A percentile compares a stretch with the other conserved stretches of the same genome.
phyloP scores from a whole-genome alignment of 2,113 vertebrate genomes.

The Pionites leucogaster region DNA sequence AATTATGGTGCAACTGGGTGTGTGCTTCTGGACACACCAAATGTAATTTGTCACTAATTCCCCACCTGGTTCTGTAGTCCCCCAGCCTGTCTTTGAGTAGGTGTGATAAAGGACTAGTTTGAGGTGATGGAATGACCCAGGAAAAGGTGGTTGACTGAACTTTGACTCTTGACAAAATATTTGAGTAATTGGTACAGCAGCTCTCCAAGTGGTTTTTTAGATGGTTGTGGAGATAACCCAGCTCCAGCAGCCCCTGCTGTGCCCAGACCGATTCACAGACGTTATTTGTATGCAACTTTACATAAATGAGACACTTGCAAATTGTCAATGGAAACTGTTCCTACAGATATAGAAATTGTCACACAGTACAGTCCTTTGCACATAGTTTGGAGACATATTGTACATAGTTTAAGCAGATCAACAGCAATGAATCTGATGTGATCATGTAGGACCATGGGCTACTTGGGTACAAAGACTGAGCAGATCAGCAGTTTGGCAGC shows the following conservation, averaged over 20 bases:
- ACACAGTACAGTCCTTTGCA: background rate
- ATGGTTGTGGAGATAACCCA: fast-evolving
- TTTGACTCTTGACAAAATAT: background rate
- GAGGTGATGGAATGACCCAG: background rate
- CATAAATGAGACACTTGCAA: background rate
- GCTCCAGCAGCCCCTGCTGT: background rate
- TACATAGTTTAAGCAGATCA: fast-evolving
- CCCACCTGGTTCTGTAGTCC: background rate
- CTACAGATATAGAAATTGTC: background rate
- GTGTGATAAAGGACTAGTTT: background rate
- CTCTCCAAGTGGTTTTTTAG: background rate
- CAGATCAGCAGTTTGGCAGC: background rate
- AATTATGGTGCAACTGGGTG: background rate
- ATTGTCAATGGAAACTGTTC: fast-evolving
- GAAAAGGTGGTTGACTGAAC: background rate
- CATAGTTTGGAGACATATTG: fast-evolving
- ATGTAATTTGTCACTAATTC: background rate
- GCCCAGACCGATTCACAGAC: background rate
- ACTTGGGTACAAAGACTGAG: background rate
- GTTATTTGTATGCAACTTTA: background rate
- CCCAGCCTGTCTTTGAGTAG: background rate
- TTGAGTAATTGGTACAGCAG: background rate
- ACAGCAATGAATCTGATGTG: background rate
- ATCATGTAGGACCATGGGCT: background rate
- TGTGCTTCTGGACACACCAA: background rate